Conservation (phyloP, 2,113 vertebrate genomes). For the Spilogale gracilis region DNA sequence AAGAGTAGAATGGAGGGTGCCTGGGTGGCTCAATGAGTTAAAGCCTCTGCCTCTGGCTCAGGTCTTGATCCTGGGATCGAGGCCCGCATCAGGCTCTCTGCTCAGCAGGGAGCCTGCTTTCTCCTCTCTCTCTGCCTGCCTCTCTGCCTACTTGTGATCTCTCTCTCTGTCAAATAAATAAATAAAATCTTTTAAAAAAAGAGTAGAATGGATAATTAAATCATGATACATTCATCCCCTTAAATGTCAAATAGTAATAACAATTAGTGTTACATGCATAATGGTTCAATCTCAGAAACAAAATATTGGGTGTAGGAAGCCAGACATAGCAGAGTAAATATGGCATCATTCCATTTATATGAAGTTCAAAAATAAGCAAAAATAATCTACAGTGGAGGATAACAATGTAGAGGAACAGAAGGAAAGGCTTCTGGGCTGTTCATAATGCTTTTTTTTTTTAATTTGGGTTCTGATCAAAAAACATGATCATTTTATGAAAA, state of each 20-base stretch:
- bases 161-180: no score
- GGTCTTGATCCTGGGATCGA: no score
- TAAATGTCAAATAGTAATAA: background rate
- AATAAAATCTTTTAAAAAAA: background rate
- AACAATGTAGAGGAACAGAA: background rate
- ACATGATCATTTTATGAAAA: background rate
- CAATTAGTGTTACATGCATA: background rate
- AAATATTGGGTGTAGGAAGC: background rate
- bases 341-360: background rate
- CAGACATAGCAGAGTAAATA: background rate
- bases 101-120: no score
- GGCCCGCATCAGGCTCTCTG: no score
- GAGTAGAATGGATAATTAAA: background rate
- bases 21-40: no score
- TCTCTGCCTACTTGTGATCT: no score
- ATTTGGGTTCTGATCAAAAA: background rate
- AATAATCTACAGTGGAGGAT: background rate
- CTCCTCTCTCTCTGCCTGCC: no score
- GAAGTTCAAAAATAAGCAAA: background rate
- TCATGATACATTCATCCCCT: background rate
- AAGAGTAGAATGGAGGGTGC: background rate
- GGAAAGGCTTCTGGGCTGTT: background rate
- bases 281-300: constrained; percentile 28
- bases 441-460: background rate
- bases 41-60: no score